Evolutionary conservation across 1,140 invertebrate genomes (phyloP).

Genomic region (Procambarus clarkii): DNA sequence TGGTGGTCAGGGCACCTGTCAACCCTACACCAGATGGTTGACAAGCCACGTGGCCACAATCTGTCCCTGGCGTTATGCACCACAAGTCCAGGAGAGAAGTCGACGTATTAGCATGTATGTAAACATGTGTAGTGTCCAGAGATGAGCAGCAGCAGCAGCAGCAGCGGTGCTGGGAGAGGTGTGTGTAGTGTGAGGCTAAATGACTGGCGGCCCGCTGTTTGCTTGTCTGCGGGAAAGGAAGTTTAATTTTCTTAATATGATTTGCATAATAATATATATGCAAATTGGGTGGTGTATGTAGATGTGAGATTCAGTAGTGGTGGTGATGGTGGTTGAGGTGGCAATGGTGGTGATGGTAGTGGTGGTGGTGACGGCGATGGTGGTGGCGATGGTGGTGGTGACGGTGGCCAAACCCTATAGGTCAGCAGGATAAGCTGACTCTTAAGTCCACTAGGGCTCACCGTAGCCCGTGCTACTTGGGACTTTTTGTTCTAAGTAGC

Average conservation of each 20-base stretch:
- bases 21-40: too few species aligned
- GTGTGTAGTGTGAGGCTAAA: not conserved
- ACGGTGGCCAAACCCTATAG: too few species aligned
- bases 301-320: not conserved
- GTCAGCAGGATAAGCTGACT: too few species aligned
- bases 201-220: not conserved
- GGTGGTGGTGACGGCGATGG: too few species aligned
- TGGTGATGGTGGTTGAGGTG: not conserved
- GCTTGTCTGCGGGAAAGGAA: not conserved
- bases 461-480: too few species aligned
- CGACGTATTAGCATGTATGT: not conserved
- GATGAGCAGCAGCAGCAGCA: not conserved
- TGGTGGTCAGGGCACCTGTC: too few species aligned
- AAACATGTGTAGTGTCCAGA: not conserved
- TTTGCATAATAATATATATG: constrained; percentile 16
- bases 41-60: not conserved
- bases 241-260: constrained; percentile 16
- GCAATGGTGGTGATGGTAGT: too few species aligned
- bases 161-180: not conserved
- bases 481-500: too few species aligned
- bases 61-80: not conserved
- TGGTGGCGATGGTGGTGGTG: too few species aligned
- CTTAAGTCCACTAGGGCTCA: too few species aligned
- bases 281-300: not conserved
- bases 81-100: not conserved